Conservation (phyloP, 2,797 vertebrate genomes). For the Orientallactaga sibirica region DNA sequence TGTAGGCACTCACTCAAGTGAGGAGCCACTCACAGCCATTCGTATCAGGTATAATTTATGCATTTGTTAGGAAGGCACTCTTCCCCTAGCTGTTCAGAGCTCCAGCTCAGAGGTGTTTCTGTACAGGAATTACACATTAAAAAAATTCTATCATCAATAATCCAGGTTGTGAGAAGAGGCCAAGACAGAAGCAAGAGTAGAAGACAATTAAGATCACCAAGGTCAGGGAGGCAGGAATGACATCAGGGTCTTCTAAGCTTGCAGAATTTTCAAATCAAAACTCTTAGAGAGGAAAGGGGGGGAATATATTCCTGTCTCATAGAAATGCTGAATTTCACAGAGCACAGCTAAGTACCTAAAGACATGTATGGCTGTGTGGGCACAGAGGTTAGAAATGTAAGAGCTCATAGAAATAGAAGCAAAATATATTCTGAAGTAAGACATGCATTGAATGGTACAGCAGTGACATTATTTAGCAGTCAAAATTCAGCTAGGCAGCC, state of each 20-base stretch:
- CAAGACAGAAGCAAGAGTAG: background rate
- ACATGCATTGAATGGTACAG: background rate
- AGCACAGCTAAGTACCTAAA: background rate
- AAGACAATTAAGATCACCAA: slow-evolving; percentile 3
- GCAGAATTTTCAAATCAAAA: background rate
- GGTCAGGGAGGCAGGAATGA: background rate
- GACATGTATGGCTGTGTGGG: background rate
- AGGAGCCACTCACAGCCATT: slow-evolving; percentile 33
- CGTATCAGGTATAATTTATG: slow-evolving; percentile 4
- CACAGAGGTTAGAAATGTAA: background rate
- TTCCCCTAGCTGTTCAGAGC: background rate
- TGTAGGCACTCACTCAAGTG: slow-evolving; percentile 27
- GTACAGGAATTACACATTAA: background rate
- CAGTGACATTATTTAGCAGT: background rate
- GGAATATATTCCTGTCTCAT: background rate
- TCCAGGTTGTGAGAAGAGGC: background rate
- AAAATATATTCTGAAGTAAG: slow-evolving; percentile 11
- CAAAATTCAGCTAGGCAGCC: background rate
- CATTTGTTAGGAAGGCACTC: background rate
- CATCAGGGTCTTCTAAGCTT: background rate
- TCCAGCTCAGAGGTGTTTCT: background rate
- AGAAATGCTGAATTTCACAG: background rate
- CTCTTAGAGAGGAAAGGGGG: background rate
- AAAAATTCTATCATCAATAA: slow-evolving; percentile 2
- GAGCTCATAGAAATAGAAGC: background rate